A percentile compares a stretch with the other conserved stretches of the same genome.
phyloP scores from a whole-genome alignment of 2,888 invertebrate genomes.

The Lasioglossum oenotherae region DNA sequence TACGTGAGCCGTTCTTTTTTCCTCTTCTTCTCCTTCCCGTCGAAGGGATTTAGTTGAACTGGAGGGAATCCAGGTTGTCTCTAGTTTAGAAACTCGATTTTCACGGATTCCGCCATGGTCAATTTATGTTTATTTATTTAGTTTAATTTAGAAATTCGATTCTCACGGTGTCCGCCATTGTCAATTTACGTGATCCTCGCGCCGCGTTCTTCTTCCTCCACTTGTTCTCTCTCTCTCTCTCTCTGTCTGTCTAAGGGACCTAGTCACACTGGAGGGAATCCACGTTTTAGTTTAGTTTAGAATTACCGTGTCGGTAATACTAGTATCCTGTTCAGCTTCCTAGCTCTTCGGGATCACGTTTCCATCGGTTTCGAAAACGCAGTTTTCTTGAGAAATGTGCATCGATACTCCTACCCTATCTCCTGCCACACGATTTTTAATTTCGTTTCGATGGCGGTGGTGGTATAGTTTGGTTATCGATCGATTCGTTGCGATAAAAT shows the following conservation, averaged over 20 bases:
- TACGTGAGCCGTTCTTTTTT: slow-evolving; percentile 8
- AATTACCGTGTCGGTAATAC: slow-evolving; percentile 51
- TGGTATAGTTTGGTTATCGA: neutral
- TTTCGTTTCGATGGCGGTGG: neutral
- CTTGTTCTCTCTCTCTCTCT: neutral
- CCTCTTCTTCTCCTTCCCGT: neutral
- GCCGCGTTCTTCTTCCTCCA: neutral
- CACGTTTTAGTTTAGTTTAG: slow-evolving; percentile 57
- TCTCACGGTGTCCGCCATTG: slow-evolving; percentile 32
- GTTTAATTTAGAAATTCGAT: slow-evolving; percentile 33
- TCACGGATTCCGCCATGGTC: slow-evolving; percentile 37
- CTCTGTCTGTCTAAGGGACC: slow-evolving; percentile 11
- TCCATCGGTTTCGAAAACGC: slow-evolving; percentile 33
- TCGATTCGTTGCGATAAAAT: neutral
- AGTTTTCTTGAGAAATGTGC: slow-evolving; percentile 36
- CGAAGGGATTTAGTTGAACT: neutral
- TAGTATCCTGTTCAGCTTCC: slow-evolving; percentile 55
- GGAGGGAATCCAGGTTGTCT: neutral
- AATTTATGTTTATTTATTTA: slow-evolving; percentile 8
- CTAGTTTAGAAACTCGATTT: neutral
- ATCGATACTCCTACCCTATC: neutral
- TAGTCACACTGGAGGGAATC: slow-evolving; percentile 44
- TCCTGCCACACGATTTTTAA: neutral
- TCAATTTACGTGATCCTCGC: slow-evolving; percentile 33
- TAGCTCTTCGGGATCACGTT: slow-evolving; percentile 53